phyloP scores from a whole-genome alignment of 2,797 vertebrate genomes.

The Fringilla coelebs region DNA sequence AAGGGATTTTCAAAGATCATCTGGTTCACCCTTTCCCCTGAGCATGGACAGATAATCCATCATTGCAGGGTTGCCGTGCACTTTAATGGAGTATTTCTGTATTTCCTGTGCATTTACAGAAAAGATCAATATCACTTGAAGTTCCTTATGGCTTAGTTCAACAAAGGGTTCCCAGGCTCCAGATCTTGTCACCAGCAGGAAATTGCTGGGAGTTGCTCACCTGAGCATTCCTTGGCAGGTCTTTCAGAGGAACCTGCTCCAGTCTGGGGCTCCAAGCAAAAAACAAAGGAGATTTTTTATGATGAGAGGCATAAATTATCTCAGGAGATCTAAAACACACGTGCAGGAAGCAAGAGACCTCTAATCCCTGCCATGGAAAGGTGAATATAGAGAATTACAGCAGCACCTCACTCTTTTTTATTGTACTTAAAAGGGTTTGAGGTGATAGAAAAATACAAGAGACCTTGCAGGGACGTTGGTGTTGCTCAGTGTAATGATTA shows the following conservation, averaged over 20 bases:
- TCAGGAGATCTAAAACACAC: neutral
- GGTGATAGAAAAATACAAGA: neutral
- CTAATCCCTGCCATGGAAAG: neutral
- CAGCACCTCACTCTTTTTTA: neutral
- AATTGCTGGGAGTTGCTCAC: neutral
- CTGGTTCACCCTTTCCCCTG: fast-evolving
- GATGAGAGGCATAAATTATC: neutral
- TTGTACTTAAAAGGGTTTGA: neutral
- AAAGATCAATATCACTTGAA: neutral
- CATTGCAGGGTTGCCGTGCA: neutral
- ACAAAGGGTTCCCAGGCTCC: neutral
- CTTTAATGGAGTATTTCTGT: neutral
- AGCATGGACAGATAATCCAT: neutral
- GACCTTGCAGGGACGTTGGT: neutral
- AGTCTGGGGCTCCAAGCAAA: neutral
- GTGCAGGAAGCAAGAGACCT: neutral
- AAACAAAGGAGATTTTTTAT: neutral
- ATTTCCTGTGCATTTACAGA: neutral
- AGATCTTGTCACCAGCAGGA: neutral
- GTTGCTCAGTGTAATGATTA: neutral
- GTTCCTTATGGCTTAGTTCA: neutral
- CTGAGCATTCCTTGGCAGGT: neutral
- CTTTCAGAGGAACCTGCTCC: neutral
- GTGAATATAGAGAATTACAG: neutral
- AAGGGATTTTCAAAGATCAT: neutral